These are phyloP conservation scores for Condylura cristata DNA, from an alignment of 2,113 vertebrate species.

Conservation along the genomic window DNA sequence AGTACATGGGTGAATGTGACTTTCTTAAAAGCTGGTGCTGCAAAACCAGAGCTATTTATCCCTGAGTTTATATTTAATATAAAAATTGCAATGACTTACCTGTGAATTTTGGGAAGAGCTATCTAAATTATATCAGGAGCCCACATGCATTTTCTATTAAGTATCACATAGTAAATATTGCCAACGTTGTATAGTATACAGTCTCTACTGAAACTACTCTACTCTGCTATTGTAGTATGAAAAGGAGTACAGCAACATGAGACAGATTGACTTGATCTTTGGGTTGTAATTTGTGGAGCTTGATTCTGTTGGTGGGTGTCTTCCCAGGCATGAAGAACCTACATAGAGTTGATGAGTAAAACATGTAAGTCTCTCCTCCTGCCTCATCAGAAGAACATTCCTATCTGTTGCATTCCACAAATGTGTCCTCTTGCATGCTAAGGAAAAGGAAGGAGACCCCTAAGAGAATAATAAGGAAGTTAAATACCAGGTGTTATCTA, in stretches of 20 bases:
- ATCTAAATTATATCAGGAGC: neutral
- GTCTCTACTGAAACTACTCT: neutral
- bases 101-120: slow-evolving; percentile 15
- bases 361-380: no score
- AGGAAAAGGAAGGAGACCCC: no score
- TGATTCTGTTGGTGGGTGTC: neutral
- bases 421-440: no score
- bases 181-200: neutral
- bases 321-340: neutral
- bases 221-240: neutral
- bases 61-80: neutral
- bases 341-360: neutral
- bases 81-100: neutral
- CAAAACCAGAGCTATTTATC: slow-evolving; percentile 17
- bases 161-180: neutral
- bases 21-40: neutral
- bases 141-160: neutral
- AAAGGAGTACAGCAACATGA: neutral
- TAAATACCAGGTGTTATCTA: no score
- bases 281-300: neutral
- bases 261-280: neutral
- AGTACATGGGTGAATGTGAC: neutral
- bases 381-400: no score
- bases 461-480: no score
- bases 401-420: no score